Evolutionary conservation across 2,113 vertebrate species (phyloP).

Genomic region (Brevimyrus niger): DNA sequence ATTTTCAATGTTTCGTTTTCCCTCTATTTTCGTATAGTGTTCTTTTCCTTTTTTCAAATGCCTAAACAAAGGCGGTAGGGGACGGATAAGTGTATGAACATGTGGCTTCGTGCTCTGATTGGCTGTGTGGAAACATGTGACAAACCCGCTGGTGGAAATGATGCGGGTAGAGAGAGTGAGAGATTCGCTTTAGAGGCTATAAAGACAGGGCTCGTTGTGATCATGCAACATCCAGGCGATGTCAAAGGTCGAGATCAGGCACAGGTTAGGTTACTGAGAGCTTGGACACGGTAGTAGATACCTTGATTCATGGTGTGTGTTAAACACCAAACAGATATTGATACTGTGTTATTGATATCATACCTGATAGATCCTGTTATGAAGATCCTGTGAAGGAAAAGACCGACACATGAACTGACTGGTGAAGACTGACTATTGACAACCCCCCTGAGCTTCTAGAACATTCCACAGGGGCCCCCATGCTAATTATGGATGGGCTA

Average conservation of each 20-base stretch:
- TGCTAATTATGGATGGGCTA: constrained; percentile 11
- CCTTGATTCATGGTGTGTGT: constrained; percentile 34
- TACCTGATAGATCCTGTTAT: constrained; percentile 76
- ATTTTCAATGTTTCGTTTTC: not conserved
- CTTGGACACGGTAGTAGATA: constrained; percentile 33
- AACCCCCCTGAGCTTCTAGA: not conserved
- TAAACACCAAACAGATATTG: constrained; percentile 29
- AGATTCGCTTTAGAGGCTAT: constrained; percentile 19
- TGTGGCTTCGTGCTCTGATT: not conserved
- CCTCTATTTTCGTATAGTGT: not conserved
- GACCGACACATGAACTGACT: constrained; percentile 56
- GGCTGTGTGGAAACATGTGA: constrained; percentile 2
- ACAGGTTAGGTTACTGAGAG: constrained; percentile 13
- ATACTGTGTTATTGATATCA: constrained; percentile 48
- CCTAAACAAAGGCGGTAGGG: not conserved
- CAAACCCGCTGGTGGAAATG: not conserved
- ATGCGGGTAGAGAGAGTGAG: not conserved
- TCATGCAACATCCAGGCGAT: constrained; percentile 47
- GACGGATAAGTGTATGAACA: not conserved
- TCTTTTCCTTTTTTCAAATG: not conserved
- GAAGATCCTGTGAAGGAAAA: constrained; percentile 66
- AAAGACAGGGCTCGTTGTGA: constrained; percentile 35
- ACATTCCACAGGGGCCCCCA: not conserved
- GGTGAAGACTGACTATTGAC: not conserved
- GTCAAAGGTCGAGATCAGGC: not conserved